Conservation (phyloP, 2,797 vertebrate species). For the Danio tinwini region DNA sequence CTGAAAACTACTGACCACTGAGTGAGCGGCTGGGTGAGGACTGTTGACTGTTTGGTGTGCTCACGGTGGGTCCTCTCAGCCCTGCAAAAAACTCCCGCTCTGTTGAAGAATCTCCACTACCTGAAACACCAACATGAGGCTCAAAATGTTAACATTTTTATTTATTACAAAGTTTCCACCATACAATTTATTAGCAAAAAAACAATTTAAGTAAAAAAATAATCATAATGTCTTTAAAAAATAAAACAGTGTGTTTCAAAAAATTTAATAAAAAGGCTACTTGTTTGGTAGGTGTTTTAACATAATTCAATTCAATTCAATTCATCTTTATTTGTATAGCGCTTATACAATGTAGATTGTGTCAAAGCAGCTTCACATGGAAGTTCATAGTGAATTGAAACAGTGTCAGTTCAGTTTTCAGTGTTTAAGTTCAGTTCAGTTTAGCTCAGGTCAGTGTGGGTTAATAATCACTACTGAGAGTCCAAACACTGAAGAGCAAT, state of each 20-base stretch:
- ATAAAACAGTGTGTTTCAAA: background rate
- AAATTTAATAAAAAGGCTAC: background rate
- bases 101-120: slow-evolving; percentile 89
- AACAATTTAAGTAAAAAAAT: background rate
- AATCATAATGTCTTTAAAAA: too few species aligned
- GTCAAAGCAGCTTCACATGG: too few species aligned
- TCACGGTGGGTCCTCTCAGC: slow-evolving; percentile 84
- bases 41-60: slow-evolving; percentile 92
- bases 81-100: slow-evolving; percentile 90
- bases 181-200: background rate
- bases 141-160: background rate
- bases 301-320: too few species aligned
- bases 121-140: slow-evolving; percentile 73
- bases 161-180: background rate
- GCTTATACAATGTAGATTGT: too few species aligned
- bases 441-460: too few species aligned
- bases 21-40: slow-evolving; percentile 90
- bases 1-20: slow-evolving; percentile 79
- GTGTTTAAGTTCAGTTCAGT: too few species aligned
- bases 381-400: too few species aligned
- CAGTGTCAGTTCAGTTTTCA: too few species aligned
- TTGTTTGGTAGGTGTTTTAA: background rate
- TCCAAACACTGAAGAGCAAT: too few species aligned
- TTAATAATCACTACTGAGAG: too few species aligned
- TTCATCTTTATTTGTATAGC: too few species aligned